phyloP scores from a whole-genome alignment of 2,888 invertebrate species.

The Drosophila merina region DNA sequence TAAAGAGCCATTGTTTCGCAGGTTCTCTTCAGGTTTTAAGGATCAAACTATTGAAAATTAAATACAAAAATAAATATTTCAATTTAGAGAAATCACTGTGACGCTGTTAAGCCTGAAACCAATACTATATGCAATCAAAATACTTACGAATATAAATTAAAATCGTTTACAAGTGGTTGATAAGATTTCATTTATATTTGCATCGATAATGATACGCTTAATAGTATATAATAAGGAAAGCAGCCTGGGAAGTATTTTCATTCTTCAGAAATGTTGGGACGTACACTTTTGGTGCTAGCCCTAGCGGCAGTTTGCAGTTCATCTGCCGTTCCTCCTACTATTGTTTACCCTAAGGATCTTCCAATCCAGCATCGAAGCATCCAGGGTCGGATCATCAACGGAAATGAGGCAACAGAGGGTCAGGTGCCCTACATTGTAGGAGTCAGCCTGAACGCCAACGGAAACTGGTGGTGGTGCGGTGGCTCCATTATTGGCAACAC shows the following conservation, averaged over 20 bases:
- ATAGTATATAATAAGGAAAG: conserved; percentile 1
- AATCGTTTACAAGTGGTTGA: conserved; percentile 12
- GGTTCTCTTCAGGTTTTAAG: background rate
- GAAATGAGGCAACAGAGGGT: conserved; percentile 53
- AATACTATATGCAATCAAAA: background rate
- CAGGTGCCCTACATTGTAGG: conserved; percentile 69
- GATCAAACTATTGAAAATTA: background rate
- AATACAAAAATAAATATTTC: too few species aligned
- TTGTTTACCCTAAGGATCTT: conserved; percentile 36
- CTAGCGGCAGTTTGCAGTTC: conserved; percentile 14
- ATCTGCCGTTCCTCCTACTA: conserved; percentile 20
- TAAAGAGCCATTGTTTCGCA: too few species aligned
- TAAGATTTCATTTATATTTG: conserved; percentile 19
- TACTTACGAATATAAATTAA: background rate
- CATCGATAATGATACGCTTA: conserved; percentile 17
- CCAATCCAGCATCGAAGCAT: conserved; percentile 13
- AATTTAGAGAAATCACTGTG: too few species aligned
- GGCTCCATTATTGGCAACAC: conserved; percentile 62
- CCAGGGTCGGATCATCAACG: conserved; percentile 64
- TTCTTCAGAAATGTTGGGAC: conserved; percentile 15
- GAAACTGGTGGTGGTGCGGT: conserved; percentile 63
- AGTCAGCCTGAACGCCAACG: conserved; percentile 53
- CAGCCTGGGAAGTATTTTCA: conserved; percentile 2
- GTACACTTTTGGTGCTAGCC: conserved; percentile 6
- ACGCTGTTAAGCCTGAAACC: too few species aligned